A percentile compares a stretch with the other conserved stretches of the same genome.
Evolutionary conservation across 2,888 invertebrate genomes (phyloP).

Genomic region (Pollenia angustigena): DNA sequence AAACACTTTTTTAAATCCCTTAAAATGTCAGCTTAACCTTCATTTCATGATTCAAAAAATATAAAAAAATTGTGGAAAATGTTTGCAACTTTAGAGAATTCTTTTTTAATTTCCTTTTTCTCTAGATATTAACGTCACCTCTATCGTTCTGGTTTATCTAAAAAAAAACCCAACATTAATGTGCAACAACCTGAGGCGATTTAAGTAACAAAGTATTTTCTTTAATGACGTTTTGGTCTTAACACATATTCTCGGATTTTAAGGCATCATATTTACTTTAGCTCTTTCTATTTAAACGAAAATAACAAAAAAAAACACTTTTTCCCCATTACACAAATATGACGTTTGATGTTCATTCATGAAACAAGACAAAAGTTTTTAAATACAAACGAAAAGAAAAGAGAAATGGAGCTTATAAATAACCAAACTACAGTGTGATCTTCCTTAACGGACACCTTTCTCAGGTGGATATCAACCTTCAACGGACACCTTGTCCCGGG

Average conservation of each 20-base stretch:
- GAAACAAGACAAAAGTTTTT: conserved; percentile 14
- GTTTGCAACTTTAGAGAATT: no score
- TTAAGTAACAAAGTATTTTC: background rate
- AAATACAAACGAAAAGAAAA: conserved; percentile 7
- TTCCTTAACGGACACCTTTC: no score
- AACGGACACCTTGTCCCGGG: no score
- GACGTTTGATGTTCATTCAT: conserved; percentile 51
- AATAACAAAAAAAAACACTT: background rate
- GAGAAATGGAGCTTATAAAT: conserved; percentile 39
- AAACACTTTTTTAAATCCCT: no score
- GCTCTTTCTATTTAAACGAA: background rate
- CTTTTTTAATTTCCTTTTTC: background rate
- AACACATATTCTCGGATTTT: background rate
- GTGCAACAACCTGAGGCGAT: conserved; percentile 17
- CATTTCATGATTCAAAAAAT: no score
- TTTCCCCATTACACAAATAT: background rate
- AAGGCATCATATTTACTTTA: conserved; percentile 28
- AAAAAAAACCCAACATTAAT: background rate
- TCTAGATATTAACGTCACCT: conserved; percentile 1
- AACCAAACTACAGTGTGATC: background rate
- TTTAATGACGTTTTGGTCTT: conserved; percentile 15
- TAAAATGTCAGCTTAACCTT: no score
- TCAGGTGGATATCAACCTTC: no score
- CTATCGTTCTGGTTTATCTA: background rate
- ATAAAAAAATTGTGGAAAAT: no score